These are phyloP conservation scores for Serinus canaria DNA, from an alignment of 2,113 vertebrate species.

Conservation along the genomic window DNA sequence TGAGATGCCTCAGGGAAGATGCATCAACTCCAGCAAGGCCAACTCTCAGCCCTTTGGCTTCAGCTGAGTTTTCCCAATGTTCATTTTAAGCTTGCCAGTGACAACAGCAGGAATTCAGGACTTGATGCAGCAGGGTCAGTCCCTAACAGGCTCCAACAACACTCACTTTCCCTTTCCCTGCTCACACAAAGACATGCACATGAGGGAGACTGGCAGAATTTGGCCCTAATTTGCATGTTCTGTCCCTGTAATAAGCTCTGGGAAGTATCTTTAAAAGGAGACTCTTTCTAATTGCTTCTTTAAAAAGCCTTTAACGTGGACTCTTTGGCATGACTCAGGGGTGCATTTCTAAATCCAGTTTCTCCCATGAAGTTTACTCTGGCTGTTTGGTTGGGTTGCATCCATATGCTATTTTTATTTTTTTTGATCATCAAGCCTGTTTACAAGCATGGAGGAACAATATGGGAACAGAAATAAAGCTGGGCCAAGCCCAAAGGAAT, in stretches of 20 bases:
- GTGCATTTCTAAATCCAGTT: slow-evolving; percentile 8
- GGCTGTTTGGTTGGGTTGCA: background rate
- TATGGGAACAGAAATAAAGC: slow-evolving; percentile 43
- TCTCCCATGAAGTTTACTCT: slow-evolving; percentile 15
- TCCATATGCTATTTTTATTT: slow-evolving; percentile 15
- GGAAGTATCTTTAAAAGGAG: background rate
- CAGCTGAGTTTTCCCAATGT: background rate
- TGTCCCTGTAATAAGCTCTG: background rate
- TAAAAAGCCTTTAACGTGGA: background rate
- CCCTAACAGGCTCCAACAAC: background rate
- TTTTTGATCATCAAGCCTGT: background rate
- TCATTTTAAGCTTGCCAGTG: background rate
- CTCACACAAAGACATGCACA: background rate
- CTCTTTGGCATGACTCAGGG: background rate
- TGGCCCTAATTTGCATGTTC: background rate
- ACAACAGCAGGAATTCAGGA: background rate
- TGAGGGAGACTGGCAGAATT: background rate
- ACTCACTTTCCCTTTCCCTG: background rate
- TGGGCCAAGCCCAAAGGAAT: slow-evolving; percentile 26
- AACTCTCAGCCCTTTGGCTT: background rate
- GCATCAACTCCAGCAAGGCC: background rate
- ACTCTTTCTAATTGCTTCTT: background rate
- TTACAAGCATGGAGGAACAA: slow-evolving; percentile 17
- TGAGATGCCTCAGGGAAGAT: background rate
- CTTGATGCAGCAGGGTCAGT: accelerated